Evolutionary conservation across 2,113 vertebrate species (phyloP), one percentile per base, ranked within the genome.

Genomic region (Chinchilla lanigera): DNA sequence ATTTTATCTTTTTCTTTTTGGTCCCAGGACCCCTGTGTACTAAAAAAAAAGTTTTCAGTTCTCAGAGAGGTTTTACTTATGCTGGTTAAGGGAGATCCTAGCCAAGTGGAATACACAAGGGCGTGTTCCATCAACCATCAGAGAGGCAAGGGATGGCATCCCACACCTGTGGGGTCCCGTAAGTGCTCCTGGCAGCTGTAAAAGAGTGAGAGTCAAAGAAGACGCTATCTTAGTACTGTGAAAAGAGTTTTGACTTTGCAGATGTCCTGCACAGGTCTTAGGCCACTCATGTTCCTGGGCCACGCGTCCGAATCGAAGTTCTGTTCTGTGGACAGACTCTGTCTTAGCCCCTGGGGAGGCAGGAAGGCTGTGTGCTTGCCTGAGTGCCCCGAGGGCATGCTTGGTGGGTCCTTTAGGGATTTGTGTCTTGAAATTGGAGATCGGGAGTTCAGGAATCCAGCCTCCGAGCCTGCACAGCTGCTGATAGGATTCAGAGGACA

Each of bases 181-280:
- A 75, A 61, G 77, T 92, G 58, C 60, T 56, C 9, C 41, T 5
- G n/a, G 22, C 50, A 3, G 24, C 17, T 86, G 7, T 86, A 38
- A 92, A 63, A 86, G 50, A 96, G 44, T 52, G 67, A 87, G 16
- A 41, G 6, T 44, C 50, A 86, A 54, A 63, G 50, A 89, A 58
- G 78, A 80, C 80, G 35, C 13, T 58, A n/a, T 41, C 28, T 75
- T 92, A 60, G 47, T 38, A 22, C 33, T 69, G 24, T 14, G 84
- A 78, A 94, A 63, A 83, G 44, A 35, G 6, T 67, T 85, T 47
- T 67, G 56, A 61, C 4, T 20, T 84, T 86, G 44, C 24, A 60
- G 78, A 35, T 12, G 41, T 4, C 26, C 30, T 30, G 9, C 77
- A 41, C 80, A 77, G 30, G 11, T 61, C 13, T 10, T 61, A 44